Evolutionary conservation across 1,140 invertebrate genomes (phyloP).

Genomic region (Zaprionus ornatus): DNA sequence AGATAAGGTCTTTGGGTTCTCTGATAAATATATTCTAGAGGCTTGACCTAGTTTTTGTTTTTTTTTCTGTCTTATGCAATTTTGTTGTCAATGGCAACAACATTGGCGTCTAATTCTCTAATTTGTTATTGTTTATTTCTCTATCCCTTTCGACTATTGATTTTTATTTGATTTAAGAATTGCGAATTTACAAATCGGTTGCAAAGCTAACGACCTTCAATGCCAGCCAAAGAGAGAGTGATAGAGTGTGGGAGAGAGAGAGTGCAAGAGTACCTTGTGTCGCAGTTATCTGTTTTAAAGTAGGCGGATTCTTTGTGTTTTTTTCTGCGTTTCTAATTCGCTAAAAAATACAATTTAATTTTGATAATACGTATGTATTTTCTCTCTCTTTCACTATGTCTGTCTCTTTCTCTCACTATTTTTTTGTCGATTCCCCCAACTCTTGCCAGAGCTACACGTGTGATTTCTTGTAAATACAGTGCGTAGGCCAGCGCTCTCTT

Average conservation of each 20-base stretch:
- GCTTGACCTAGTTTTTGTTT: conserved; percentile 57
- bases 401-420: neutral
- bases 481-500: neutral
- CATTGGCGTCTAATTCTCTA: conserved; percentile 1
- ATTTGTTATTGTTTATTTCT: conserved; percentile 36
- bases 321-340: conserved; percentile 13
- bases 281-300: conserved; percentile 11
- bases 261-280: neutral
- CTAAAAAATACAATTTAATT: conserved; percentile 17
- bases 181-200: conserved; percentile 6
- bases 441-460: neutral
- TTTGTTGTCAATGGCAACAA: conserved; percentile 47
- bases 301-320: neutral
- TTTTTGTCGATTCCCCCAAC: neutral
- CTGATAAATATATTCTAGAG: conserved; percentile 28
- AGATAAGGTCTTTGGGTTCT: neutral
- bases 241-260: neutral
- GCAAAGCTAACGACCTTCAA: conserved; percentile 33
- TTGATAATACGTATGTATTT: neutral
- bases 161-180: conserved; percentile 40
- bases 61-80: conserved; percentile 63
- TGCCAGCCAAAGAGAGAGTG: neutral
- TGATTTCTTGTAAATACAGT: neutral
- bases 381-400: neutral
- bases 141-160: conserved; percentile 44